Conservation (phyloP, 2,888 invertebrate genomes). For the Eristalinus sepulchralis region DNA sequence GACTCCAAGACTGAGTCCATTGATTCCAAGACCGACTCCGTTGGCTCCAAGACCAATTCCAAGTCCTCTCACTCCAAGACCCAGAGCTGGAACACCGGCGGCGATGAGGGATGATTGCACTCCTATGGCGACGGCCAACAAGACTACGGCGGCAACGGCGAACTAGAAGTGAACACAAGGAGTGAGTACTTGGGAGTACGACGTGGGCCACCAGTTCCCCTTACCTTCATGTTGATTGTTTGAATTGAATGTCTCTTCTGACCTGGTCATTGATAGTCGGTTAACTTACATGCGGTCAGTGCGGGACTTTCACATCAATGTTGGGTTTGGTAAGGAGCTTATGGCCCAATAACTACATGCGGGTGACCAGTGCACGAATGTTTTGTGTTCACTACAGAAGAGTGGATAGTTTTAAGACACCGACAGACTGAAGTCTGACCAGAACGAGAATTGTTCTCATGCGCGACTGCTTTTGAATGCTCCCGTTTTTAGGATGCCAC, state of each 20-base stretch:
- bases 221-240: slow-evolving; percentile 60
- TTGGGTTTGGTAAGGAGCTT: background rate
- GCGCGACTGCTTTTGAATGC: too few species aligned
- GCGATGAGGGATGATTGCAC: slow-evolving; percentile 78
- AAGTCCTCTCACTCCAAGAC: slow-evolving; percentile 68
- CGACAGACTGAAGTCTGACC: too few species aligned
- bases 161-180: slow-evolving; percentile 72
- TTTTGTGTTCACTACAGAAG: too few species aligned
- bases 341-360: too few species aligned
- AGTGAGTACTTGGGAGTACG: background rate
- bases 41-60: slow-evolving; percentile 16
- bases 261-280: background rate
- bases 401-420: too few species aligned
- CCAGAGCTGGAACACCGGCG: slow-evolving; percentile 53
- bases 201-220: background rate
- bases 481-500: too few species aligned
- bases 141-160: slow-evolving; percentile 75
- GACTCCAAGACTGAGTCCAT: slow-evolving; percentile 73
- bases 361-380: too few species aligned
- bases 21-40: slow-evolving; percentile 72
- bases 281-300: slow-evolving; percentile 38
- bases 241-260: slow-evolving; percentile 32
- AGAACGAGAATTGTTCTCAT: too few species aligned
- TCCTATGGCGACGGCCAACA: slow-evolving; percentile 78
- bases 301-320: background rate